phyloP scores from a whole-genome alignment of 2,113 vertebrate genomes.

The Eudorcas thomsonii region DNA sequence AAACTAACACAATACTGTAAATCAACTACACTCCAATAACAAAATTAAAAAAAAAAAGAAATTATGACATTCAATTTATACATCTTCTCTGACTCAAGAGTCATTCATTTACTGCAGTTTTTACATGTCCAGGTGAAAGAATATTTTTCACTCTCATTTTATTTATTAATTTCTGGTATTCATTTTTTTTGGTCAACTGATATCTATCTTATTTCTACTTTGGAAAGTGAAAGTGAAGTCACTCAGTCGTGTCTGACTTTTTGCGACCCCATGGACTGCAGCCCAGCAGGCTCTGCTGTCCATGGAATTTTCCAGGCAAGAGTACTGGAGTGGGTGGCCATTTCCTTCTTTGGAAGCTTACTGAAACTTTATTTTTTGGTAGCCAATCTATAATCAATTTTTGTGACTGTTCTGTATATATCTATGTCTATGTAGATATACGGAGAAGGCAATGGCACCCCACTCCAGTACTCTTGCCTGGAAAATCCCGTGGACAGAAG shows the following conservation, averaged over 20 bases:
- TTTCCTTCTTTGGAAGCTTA: background rate
- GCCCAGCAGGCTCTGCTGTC: no score
- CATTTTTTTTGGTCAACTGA: background rate
- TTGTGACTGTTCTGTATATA: background rate
- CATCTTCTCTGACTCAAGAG: background rate
- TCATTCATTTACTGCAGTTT: background rate
- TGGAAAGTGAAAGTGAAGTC: no score
- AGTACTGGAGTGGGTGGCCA: no score
- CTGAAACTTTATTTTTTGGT: background rate
- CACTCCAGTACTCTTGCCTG: no score
- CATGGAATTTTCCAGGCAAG: no score
- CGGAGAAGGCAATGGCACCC: no score
- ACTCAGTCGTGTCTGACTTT: no score
- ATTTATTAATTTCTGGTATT: background rate
- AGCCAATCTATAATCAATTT: background rate
- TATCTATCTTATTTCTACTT: background rate
- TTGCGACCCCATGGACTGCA: no score
- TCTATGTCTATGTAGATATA: background rate
- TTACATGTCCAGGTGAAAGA: background rate
- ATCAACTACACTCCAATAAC: background rate
- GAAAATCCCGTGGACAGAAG: no score
- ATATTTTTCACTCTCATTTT: background rate
- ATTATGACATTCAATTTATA: background rate
- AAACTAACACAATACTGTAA: background rate
- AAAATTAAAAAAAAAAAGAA: background rate